Evolutionary conservation across 2,888 invertebrate genomes (phyloP).

Genomic region (Macroteleia sp.): DNA sequence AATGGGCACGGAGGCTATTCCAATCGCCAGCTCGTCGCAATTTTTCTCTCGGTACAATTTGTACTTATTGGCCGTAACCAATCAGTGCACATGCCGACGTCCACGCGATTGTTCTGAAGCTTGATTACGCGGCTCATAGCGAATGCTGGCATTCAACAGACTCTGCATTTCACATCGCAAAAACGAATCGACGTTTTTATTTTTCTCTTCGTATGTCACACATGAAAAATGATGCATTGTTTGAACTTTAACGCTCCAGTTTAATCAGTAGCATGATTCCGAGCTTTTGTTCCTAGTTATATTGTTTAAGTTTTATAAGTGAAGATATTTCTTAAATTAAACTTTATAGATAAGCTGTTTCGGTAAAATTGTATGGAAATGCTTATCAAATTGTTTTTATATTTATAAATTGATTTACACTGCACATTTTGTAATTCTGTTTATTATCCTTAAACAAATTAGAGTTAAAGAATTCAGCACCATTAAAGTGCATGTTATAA

Average conservation of each 20-base stretch:
- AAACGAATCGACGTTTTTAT: conserved; percentile 33
- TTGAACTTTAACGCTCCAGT: conserved; percentile 15
- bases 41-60: conserved; percentile 52
- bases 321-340: too few relatives aligned
- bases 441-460: too few relatives aligned
- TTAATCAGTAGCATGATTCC: conserved; percentile 34
- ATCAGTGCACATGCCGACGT: conserved; percentile 37
- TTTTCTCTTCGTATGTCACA: conserved; percentile 14
- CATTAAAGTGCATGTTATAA: too few relatives aligned
- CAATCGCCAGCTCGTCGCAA: conserved; percentile 3
- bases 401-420: too few relatives aligned
- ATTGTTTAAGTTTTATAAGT: conserved; percentile 6
- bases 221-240: conserved; percentile 49
- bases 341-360: too few relatives aligned
- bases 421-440: too few relatives aligned
- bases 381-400: too few relatives aligned
- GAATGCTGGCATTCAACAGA: conserved; percentile 28
- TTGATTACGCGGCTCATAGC: conserved; percentile 47
- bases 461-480: too few relatives aligned
- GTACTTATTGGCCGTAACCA: conserved; percentile 55
- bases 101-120: conserved; percentile 50
- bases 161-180: conserved; percentile 30
- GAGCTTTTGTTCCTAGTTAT: conserved; percentile 10
- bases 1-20: conserved; percentile 1
- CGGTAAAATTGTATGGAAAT: too few relatives aligned